A percentile compares a stretch with the other conserved stretches of the same genome.
These are phyloP conservation scores for Chrysopilus asiliformis DNA, from an alignment of 2,888 invertebrate genomes.

Conservation along the genomic window DNA sequence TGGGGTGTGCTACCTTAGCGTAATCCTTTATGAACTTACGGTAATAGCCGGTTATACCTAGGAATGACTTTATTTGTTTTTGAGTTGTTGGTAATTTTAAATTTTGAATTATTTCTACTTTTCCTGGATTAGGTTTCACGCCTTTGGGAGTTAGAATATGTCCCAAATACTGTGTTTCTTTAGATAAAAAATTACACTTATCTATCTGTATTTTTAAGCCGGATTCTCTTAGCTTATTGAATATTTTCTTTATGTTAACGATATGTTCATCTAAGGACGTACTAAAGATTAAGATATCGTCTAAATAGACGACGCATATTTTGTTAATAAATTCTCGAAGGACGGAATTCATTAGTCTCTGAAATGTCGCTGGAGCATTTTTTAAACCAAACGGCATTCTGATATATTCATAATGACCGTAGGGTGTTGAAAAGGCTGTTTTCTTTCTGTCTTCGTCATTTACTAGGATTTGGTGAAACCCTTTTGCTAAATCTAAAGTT, in stretches of 20 bases:
- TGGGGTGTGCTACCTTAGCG: background rate
- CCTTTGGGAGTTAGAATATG: background rate
- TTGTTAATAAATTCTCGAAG: constrained; percentile 13
- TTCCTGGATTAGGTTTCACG: background rate
- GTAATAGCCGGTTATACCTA: background rate
- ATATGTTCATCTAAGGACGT: constrained; percentile 3
- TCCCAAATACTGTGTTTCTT: constrained; percentile 16
- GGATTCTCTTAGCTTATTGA: constrained; percentile 8
- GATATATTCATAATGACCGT: constrained; percentile 22
- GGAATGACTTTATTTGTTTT: background rate
- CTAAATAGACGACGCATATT: constrained; percentile 19
- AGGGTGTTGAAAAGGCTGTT: constrained; percentile 21
- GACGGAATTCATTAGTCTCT: constrained; percentile 22
- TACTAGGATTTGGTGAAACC: constrained; percentile 17
- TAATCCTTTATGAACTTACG: background rate
- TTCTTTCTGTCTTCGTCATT: constrained; percentile 17
- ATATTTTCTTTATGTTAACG: background rate
- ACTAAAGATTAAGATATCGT: constrained; percentile 19
- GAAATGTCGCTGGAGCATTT: constrained; percentile 23
- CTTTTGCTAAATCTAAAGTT: background rate
- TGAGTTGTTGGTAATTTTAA: background rate
- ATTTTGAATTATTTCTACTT: background rate
- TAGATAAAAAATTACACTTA: constrained; percentile 17
- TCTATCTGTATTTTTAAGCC: constrained; percentile 18
- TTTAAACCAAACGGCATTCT: constrained; percentile 18